A percentile compares a stretch with the other conserved stretches of the same genome.
Conservation (phyloP, 2,888 invertebrate species). For the Cephus rjabovi region DNA sequence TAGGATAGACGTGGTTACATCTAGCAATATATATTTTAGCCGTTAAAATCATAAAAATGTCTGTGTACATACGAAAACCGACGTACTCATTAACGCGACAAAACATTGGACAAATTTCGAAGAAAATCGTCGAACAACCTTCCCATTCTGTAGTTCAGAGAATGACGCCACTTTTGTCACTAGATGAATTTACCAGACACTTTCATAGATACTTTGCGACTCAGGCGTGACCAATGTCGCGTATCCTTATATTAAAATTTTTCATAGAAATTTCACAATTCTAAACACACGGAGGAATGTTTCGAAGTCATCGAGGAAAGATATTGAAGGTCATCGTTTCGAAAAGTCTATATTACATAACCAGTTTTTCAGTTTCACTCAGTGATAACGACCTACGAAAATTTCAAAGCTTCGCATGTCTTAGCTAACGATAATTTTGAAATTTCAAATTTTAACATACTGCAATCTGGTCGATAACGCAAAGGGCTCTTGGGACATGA, state of each 20-base stretch:
- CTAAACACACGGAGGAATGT: background rate
- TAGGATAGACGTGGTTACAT: background rate
- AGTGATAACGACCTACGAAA: background rate
- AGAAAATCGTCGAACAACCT: background rate
- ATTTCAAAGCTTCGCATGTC: background rate
- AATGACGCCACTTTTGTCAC: background rate
- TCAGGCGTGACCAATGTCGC: background rate
- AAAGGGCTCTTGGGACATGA: background rate
- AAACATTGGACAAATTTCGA: background rate
- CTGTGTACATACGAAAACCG: background rate
- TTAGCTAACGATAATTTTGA: background rate
- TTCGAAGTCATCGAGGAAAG: background rate
- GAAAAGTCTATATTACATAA: background rate
- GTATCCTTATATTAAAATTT: background rate
- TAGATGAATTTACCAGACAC: background rate
- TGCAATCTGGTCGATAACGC: background rate
- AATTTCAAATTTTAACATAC: background rate
- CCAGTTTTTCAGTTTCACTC: background rate
- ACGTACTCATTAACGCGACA: background rate
- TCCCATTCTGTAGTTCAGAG: background rate
- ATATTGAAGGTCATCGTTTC: background rate
- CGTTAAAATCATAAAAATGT: background rate
- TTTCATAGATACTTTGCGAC: background rate
- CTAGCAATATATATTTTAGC: background rate
- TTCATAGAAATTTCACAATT: slow-evolving; percentile 2